Percentiles rank a stretch among this genome's conserved stretches.
phyloP scores from a whole-genome alignment of 2,797 vertebrate genomes.

The Tragopan temminckii region DNA sequence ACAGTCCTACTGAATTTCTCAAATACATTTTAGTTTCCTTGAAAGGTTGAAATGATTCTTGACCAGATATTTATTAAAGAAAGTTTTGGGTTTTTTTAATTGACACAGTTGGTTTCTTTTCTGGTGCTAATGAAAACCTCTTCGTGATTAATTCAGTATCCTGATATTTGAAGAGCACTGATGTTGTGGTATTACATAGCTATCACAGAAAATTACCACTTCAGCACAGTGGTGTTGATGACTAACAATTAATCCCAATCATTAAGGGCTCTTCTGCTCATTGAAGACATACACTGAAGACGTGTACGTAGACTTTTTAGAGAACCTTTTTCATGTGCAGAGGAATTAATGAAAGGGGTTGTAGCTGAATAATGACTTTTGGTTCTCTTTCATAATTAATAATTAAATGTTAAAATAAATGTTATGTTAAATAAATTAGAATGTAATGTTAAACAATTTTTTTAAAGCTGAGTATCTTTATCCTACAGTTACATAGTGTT shows the following conservation, averaged over 20 bases:
- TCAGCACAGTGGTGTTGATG: slow-evolving; percentile 66
- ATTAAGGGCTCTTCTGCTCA: slow-evolving; percentile 67
- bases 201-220: slow-evolving; percentile 56
- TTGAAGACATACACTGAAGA: slow-evolving; percentile 41
- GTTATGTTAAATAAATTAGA: no score
- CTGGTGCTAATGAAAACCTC: slow-evolving; percentile 46
- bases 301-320: slow-evolving; percentile 61
- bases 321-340: slow-evolving; percentile 57
- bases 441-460: slow-evolving; percentile 48
- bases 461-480: slow-evolving; percentile 48
- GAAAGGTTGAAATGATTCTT: background rate
- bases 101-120: slow-evolving; percentile 5
- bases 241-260: slow-evolving; percentile 73
- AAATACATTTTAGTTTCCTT: background rate
- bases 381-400: slow-evolving; percentile 22
- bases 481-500: background rate
- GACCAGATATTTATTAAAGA: background rate
- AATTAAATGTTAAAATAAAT: no score
- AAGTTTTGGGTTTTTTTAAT: background rate
- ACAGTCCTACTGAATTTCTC: background rate
- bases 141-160: slow-evolving; percentile 58
- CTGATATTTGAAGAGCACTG: slow-evolving; percentile 57
- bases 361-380: slow-evolving; percentile 67
- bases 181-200: slow-evolving; percentile 29
- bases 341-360: slow-evolving; percentile 43